Percentiles rank a stretch among this genome's conserved stretches.
Conservation (phyloP, 2,888 invertebrate species). For the Cantharis rustica region DNA sequence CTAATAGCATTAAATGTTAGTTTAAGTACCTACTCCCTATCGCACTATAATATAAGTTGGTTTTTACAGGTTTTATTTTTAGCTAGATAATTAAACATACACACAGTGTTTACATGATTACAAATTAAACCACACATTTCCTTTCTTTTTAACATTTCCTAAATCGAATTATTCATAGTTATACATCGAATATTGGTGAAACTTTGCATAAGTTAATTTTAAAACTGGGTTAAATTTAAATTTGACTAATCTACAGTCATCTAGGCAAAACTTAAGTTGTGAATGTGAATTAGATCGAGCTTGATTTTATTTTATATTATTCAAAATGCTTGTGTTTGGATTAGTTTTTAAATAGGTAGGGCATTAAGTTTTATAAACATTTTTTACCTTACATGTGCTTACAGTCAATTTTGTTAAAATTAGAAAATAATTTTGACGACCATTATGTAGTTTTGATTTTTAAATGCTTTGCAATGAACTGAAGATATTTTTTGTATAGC, state of each 20-base stretch:
- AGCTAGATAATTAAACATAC: neutral
- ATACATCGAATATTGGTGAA: neutral
- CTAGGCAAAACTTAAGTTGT: neutral
- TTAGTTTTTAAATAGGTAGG: neutral
- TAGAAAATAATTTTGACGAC: neutral
- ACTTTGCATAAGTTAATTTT: constrained; percentile 13
- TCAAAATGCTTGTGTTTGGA: neutral
- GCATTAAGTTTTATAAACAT: neutral
- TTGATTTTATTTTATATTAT: neutral
- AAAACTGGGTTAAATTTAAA: constrained; percentile 19
- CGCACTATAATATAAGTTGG: neutral
- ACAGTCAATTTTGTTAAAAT: neutral
- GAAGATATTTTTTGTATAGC: neutral
- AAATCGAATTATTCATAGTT: neutral
- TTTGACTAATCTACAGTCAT: constrained; percentile 11
- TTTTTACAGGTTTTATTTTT: neutral
- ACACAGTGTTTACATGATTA: neutral
- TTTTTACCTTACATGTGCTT: neutral
- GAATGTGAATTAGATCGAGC: constrained; percentile 2
- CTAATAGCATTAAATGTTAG: neutral
- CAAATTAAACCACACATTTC: neutral
- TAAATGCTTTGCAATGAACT: neutral
- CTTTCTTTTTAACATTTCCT: neutral
- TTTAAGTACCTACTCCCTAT: neutral
- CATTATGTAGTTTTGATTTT: neutral